These are phyloP conservation scores for Acleris holmiana DNA, from an alignment of 2,888 invertebrate genomes.

Conservation along the genomic window DNA sequence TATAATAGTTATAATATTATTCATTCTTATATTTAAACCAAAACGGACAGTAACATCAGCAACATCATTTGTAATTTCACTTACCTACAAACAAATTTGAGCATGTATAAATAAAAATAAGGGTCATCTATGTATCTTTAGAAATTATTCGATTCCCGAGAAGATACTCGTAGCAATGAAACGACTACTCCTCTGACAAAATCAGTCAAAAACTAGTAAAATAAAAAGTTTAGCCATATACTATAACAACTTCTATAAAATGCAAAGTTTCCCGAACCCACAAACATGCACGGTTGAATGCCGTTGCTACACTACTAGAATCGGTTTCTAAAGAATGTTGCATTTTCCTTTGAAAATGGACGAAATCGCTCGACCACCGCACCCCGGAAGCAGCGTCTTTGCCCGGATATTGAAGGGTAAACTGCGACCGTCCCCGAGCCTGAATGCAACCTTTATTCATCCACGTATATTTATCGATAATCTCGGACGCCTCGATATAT, in stretches of 20 bases:
- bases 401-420: conserved; percentile 56
- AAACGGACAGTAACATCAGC: no score
- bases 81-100: no score
- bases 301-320: conserved; percentile 11
- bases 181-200: no score
- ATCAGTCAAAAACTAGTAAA: neutral
- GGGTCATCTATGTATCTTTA: no score
- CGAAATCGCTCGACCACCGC: conserved; percentile 45
- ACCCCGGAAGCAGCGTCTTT: conserved; percentile 48
- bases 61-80: no score
- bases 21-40: no score
- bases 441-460: conserved; percentile 32
- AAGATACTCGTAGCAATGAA: no score
- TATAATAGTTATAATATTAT: no score
- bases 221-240: neutral
- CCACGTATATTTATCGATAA: conserved; percentile 30
- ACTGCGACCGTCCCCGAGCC: conserved; percentile 41
- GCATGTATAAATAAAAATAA: no score
- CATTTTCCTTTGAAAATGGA: conserved; percentile 50
- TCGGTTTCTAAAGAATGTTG: conserved; percentile 47
- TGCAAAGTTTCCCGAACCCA: conserved; percentile 20
- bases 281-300: conserved; percentile 8
- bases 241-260: conserved; percentile 1
- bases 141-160: no score
- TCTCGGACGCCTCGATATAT: conserved; percentile 11